A percentile compares a stretch with the other conserved stretches of the same genome.
Evolutionary conservation across 2,113 vertebrate species (phyloP).

Genomic region (Addax nasomaculatus): DNA sequence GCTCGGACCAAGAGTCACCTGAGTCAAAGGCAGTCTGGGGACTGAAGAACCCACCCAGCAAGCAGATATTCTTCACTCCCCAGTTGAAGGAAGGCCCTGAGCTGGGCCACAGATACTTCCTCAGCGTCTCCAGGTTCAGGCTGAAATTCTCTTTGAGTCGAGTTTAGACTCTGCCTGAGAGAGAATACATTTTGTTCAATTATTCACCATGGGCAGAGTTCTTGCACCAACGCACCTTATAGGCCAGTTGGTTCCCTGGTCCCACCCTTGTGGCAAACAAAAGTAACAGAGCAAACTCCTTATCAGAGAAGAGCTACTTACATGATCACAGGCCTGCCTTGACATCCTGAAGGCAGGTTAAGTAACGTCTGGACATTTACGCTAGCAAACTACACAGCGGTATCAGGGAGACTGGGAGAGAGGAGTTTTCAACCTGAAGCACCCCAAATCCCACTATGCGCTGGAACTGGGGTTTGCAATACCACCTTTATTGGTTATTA

Average conservation of each 20-base stretch:
- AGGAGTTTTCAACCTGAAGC: not conserved
- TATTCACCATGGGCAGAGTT: not conserved
- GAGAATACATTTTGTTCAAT: not conserved
- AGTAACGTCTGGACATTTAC: not conserved
- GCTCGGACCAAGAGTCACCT: too few species aligned
- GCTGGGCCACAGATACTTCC: not conserved
- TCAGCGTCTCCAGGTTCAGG: not conserved
- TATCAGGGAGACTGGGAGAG: too few species aligned
- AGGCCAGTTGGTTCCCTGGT: not conserved
- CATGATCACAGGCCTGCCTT: not conserved
- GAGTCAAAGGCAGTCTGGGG: not conserved
- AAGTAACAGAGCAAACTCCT: accelerated
- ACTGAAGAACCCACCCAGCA: not conserved
- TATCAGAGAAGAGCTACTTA: not conserved
- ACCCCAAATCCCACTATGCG: not conserved
- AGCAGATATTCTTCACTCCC: not conserved
- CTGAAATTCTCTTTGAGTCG: not conserved
- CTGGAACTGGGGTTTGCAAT: not conserved
- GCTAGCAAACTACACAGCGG: not conserved
- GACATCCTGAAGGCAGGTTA: not conserved
- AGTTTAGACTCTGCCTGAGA: not conserved
- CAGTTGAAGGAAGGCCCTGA: not conserved
- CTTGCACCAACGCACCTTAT: accelerated
- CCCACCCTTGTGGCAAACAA: not conserved
- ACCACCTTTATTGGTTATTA: not conserved